Evolutionary conservation across 2,797 vertebrate genomes (phyloP).

Genomic region (Amblyopsis hoosieri): DNA sequence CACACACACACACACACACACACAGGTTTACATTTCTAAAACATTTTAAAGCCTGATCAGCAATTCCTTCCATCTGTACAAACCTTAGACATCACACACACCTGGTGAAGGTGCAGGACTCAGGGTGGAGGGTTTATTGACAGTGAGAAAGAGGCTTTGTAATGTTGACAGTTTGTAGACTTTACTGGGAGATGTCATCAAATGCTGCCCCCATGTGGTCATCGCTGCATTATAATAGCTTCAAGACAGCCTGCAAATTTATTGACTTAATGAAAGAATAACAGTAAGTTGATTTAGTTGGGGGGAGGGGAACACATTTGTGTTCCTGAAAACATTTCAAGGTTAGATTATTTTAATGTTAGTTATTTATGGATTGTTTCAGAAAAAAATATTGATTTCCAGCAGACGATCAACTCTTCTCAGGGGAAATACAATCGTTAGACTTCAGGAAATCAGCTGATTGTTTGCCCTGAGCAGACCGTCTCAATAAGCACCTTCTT

Average conservation of each 20-base stretch:
- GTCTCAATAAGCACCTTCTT: slow-evolving; percentile 24
- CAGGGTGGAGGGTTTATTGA: slow-evolving; percentile 1
- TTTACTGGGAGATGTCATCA: slow-evolving; percentile 20
- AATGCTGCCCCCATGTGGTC: slow-evolving; percentile 43
- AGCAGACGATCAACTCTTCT: slow-evolving; percentile 25
- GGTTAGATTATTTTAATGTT: too few relatives aligned
- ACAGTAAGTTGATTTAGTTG: background rate
- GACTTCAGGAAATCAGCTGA: slow-evolving; percentile 48
- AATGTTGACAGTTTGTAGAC: slow-evolving; percentile 28
- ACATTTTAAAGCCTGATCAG: slow-evolving; percentile 66
- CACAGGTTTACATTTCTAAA: slow-evolving; percentile 27
- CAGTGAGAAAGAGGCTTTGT: slow-evolving; percentile 5
- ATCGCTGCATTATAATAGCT: background rate
- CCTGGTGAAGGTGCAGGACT: slow-evolving; percentile 41
- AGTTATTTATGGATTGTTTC: slow-evolving; percentile 12
- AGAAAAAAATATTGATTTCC: slow-evolving; percentile 28
- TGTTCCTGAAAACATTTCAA: background rate
- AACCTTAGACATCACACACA: slow-evolving; percentile 53
- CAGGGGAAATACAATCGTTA: slow-evolving; percentile 27
- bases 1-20: slow-evolving; percentile 4
- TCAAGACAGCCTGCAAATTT: background rate
- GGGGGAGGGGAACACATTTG: background rate
- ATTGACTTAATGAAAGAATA: background rate
- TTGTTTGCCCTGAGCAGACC: slow-evolving; percentile 31
- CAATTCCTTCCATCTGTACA: slow-evolving; percentile 53